A percentile compares a stretch with the other conserved stretches of the same genome.
phyloP scores from a whole-genome alignment of 2,797 vertebrate genomes.

The Aeoliscus strigatus region DNA sequence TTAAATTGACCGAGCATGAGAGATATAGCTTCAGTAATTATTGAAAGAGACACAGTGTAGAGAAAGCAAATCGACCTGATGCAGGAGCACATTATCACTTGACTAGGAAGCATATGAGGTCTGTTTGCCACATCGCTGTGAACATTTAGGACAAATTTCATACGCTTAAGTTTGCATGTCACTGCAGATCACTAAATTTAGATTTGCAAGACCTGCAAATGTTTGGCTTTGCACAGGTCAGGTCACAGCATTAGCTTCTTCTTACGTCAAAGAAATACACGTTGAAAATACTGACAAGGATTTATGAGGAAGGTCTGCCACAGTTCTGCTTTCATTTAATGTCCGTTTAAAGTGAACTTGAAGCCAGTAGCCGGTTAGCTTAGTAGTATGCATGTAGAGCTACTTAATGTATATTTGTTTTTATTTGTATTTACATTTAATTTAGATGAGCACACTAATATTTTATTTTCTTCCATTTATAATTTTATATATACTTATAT shows the following conservation, averaged over 20 bases:
- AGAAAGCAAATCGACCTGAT: conserved; percentile 46
- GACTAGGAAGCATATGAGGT: conserved; percentile 23
- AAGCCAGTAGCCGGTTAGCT: too few relatives aligned
- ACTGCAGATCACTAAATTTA: conserved; percentile 1
- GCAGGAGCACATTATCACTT: conserved; percentile 20
- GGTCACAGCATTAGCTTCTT: too few relatives aligned
- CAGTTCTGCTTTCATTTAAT: background rate
- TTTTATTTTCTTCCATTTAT: too few relatives aligned
- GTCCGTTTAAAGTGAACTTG: too few relatives aligned
- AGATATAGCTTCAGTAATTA: conserved; percentile 58
- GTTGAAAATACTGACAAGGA: background rate
- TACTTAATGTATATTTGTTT: too few relatives aligned
- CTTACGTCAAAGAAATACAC: background rate
- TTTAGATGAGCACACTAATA: too few relatives aligned
- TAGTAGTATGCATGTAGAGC: too few relatives aligned
- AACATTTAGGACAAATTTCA: conserved; percentile 38
- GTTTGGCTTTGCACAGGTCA: conserved; percentile 1
- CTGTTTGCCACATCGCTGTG: conserved; percentile 26
- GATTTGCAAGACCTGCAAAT: background rate
- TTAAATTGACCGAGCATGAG: conserved; percentile 47
- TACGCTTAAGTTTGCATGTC: conserved; percentile 10
- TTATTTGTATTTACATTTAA: too few relatives aligned
- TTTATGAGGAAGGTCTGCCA: conserved; percentile 1
- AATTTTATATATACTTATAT: too few relatives aligned
- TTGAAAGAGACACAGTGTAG: conserved; percentile 48